Evolutionary conservation across 2,113 vertebrate genomes (phyloP).

Genomic region (Catharus fuscescens): DNA sequence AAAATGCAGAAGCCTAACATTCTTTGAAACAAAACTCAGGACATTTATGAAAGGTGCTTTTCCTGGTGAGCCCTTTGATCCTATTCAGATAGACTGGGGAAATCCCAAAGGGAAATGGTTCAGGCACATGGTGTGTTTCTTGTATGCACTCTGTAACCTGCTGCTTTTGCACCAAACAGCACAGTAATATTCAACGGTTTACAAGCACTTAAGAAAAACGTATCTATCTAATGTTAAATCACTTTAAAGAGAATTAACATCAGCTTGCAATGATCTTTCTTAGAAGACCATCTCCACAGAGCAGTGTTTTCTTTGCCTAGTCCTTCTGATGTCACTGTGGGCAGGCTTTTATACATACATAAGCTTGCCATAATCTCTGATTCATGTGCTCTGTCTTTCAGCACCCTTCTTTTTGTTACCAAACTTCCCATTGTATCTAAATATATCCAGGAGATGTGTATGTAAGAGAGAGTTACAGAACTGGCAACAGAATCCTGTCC

Average conservation of each 20-base stretch:
- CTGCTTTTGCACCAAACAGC: not conserved
- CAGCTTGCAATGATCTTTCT: not conserved
- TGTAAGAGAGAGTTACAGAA: not conserved
- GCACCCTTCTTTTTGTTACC: not conserved
- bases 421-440: not conserved
- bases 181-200: not conserved
- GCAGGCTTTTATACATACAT: not conserved
- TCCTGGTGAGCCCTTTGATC: not conserved
- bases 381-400: not conserved
- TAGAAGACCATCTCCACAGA: not conserved
- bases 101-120: not conserved
- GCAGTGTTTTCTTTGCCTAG: not conserved
- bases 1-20: not conserved
- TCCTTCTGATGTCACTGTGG: not conserved
- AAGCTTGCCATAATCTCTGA: not conserved
- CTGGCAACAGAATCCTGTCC: not conserved
- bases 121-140: not conserved
- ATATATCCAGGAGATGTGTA: not conserved
- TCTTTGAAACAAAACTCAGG: not conserved
- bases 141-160: fast-evolving
- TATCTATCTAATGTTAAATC: not conserved
- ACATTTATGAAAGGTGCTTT: not conserved
- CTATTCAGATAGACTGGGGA: not conserved
- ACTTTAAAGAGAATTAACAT: not conserved
- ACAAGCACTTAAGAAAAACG: not conserved